Percentiles rank a stretch among this genome's conserved stretches.
Evolutionary conservation across 2,113 vertebrate species (phyloP).

Genomic region (Antidorcas marsupialis): DNA sequence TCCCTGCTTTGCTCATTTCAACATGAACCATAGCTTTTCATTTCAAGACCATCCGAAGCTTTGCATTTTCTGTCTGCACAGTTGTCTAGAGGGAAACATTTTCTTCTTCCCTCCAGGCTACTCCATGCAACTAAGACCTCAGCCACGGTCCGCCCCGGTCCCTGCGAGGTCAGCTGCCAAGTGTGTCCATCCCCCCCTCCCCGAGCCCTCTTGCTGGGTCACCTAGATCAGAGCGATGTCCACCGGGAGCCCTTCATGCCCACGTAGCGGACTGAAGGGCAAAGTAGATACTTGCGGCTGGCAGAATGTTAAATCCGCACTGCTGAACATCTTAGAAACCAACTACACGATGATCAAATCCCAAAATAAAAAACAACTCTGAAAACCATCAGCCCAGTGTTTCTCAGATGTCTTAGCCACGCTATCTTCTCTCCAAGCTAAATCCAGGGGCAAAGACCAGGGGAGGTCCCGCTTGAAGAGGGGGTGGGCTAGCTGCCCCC

Average conservation of each 20-base stretch:
- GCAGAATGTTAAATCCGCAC: background rate
- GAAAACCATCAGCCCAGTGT: background rate
- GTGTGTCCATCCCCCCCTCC: rapidly evolving
- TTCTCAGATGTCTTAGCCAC: rapidly evolving
- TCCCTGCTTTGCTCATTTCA: background rate
- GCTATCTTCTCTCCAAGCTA: background rate
- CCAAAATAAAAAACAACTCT: background rate
- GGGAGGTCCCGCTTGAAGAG: too few relatives aligned
- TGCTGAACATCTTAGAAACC: background rate
- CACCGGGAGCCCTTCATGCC: rapidly evolving
- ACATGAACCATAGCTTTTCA: background rate
- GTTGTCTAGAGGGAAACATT: background rate
- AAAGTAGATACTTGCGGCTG: too few relatives aligned
- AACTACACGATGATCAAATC: background rate
- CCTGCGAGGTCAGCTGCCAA: rapidly evolving
- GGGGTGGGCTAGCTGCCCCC: background rate
- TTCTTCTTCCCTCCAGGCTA: background rate
- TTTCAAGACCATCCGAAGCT: background rate
- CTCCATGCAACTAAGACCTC: rapidly evolving
- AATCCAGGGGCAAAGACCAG: background rate
- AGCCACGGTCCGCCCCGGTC: rapidly evolving
- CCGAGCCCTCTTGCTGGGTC: too few relatives aligned
- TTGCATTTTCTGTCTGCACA: background rate
- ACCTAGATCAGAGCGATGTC: too few relatives aligned
- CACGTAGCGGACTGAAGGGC: rapidly evolving